Evolutionary conservation across 2,113 vertebrate genomes (phyloP).

Genomic region (Cercopithecus mona): DNA sequence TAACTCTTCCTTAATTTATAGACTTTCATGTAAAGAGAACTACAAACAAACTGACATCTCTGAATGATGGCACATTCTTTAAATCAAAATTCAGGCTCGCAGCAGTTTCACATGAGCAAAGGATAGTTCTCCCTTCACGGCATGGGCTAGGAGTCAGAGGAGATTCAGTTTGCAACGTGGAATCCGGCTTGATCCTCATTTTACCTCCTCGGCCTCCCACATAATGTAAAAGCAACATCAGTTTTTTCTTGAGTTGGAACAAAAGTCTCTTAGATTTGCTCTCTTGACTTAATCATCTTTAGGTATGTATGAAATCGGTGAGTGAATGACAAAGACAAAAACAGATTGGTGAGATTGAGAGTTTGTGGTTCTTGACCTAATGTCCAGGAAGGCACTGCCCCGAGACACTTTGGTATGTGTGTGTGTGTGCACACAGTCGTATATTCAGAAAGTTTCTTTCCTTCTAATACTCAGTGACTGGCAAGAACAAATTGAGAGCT

Average conservation of each 20-base stretch:
- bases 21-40: slow-evolving; percentile 66
- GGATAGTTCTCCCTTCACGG: slow-evolving; percentile 46
- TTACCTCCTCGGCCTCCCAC: background rate
- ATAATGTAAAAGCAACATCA: slow-evolving; percentile 62
- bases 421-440: background rate
- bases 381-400: background rate
- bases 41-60: slow-evolving; percentile 46
- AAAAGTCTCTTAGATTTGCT: slow-evolving; percentile 72
- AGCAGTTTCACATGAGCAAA: slow-evolving; percentile 54
- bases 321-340: background rate
- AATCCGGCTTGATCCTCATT: slow-evolving; percentile 64
- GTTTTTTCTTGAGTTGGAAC: slow-evolving; percentile 58
- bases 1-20: slow-evolving; percentile 70
- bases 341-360: background rate
- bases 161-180: slow-evolving; percentile 73
- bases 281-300: slow-evolving; percentile 40
- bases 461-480: background rate
- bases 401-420: background rate
- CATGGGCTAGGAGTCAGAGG: slow-evolving; percentile 44
- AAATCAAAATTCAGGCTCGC: slow-evolving; percentile 66
- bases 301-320: slow-evolving; percentile 74
- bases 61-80: slow-evolving; percentile 67
- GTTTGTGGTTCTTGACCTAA: background rate
- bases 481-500: background rate
- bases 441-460: background rate